phyloP scores from a whole-genome alignment of 1,140 invertebrate genomes.

The Druon quercuslanigerum region DNA sequence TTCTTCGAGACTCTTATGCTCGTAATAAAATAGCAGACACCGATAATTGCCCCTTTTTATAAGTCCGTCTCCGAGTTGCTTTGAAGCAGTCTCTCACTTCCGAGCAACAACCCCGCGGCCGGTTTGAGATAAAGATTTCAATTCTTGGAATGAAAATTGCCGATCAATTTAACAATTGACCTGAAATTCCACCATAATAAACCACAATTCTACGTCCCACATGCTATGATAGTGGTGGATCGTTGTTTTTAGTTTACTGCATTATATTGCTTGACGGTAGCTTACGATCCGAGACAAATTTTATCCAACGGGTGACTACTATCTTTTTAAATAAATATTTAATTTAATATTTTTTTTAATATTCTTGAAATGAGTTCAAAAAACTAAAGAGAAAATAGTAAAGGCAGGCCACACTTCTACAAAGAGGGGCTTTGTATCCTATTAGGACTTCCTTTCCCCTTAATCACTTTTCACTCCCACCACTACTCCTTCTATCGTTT shows the following conservation, averaged over 20 bases:
- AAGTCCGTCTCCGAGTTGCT: constrained; percentile 54
- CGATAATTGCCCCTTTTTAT: constrained; percentile 71
- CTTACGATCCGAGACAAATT: neutral
- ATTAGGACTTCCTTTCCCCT: too few species aligned
- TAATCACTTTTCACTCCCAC: too few species aligned
- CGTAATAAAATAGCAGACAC: constrained; percentile 66
- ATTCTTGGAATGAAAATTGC: constrained; percentile 72
- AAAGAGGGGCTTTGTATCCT: too few species aligned
- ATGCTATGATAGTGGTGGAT: constrained; percentile 46
- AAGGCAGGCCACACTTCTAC: too few species aligned
- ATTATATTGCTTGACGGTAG: constrained; percentile 34
- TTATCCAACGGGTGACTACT: too few species aligned
- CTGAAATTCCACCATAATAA: constrained; percentile 70
- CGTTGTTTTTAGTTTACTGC: constrained; percentile 57
- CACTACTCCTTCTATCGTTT: too few species aligned
- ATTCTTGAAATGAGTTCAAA: too few species aligned
- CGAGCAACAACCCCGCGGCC: constrained; percentile 55
- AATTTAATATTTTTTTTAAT: too few species aligned
- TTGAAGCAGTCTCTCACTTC: constrained; percentile 52
- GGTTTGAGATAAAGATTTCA: constrained; percentile 68
- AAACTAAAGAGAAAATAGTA: too few species aligned
- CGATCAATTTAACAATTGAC: constrained; percentile 73
- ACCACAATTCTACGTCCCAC: constrained; percentile 64
- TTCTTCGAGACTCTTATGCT: constrained; percentile 51
- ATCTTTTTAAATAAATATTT: too few species aligned